Evolutionary conservation across 2,797 vertebrate genomes (phyloP), one percentile per base, ranked within the genome.

Genomic region (Enteromius viviparus): DNA sequence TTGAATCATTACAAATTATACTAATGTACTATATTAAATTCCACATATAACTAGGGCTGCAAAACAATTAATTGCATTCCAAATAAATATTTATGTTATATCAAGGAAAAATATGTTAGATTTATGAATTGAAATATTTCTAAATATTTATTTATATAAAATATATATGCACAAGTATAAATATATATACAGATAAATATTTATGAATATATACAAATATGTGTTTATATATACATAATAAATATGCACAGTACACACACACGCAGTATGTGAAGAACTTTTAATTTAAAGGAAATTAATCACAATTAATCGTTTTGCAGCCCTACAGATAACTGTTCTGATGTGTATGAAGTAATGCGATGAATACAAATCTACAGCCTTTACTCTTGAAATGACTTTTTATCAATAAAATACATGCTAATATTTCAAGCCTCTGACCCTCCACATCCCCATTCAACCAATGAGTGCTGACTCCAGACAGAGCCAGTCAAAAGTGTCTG

Each of bases 381-480:
- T 74, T 49, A 21, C 6, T 49, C 12, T 70, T n/a, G 34, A 12
- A 60, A 45, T 17, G 7, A 55, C 2, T 53, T 58, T 23, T 26
- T 51, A 5, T 26, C 45, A 65, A 37, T 23, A 4, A 58, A 4
- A 62, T 26, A 53, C 23, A 32, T 45, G 11, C 51, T 58, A 47
- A n/a, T 23, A 26, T 60, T 62, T 72, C 9, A 37, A 66, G 21
- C 55, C n/a, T 34, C 32, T 53, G 29, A 19, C 21, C 15, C 21
- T 58, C 64, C 23, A 49, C 3, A 74, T 76, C 62, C 42, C 6
- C 26, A 65, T 72, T 69, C 26, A 45, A 71, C 78, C 62, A 71
- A 47, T 47, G 40, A 62, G 29, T 15, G 21, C 29, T 12, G 64
- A 68, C 58, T 85, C 49, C 32, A 47, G 23, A 68, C 45, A 14